Percentiles rank a stretch among this genome's conserved stretches.
phyloP scores from a whole-genome alignment of 2,888 invertebrate genomes.

The Miltochrista miniata region DNA sequence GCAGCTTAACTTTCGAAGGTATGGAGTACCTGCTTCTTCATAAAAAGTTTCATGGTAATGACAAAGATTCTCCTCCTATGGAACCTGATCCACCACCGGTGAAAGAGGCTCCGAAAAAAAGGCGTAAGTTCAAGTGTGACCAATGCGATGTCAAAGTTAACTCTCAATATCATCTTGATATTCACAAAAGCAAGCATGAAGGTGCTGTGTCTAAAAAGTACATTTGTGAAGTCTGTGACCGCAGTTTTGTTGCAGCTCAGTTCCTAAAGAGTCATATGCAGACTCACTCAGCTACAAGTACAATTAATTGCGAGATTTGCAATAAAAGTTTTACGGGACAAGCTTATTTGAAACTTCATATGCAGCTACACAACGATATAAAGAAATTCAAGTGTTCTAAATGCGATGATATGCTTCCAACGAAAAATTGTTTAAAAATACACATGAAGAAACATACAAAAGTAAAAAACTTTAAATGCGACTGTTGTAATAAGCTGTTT shows the following conservation, averaged over 20 bases:
- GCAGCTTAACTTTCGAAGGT: constrained; percentile 73
- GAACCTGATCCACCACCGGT: constrained; percentile 56
- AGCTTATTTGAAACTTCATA: constrained; percentile 75
- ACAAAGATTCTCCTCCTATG: constrained; percentile 66
- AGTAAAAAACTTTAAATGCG: constrained; percentile 79
- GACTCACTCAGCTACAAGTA: constrained; percentile 70
- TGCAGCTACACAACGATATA: constrained; percentile 77
- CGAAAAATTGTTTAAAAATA: constrained; percentile 75
- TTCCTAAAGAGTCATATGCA: constrained; percentile 80
- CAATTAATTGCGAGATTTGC: constrained; percentile 77
- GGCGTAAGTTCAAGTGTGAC: constrained; percentile 75
- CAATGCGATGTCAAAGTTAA: constrained; percentile 79
- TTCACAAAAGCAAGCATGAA: constrained; percentile 76
- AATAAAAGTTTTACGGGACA: constrained; percentile 75
- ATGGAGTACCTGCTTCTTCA: constrained; percentile 74
- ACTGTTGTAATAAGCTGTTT: constrained; percentile 72
- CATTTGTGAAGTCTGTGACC: constrained; percentile 73
- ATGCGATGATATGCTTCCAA: constrained; percentile 78
- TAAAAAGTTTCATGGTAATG: constrained; percentile 76
- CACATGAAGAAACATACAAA: constrained; percentile 80
- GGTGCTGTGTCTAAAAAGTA: constrained; percentile 71
- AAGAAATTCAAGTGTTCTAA: constrained; percentile 78
- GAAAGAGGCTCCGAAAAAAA: constrained; percentile 68
- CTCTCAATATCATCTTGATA: constrained; percentile 76
- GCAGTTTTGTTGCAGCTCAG: constrained; percentile 76